These are phyloP conservation scores for Nysson spinosus DNA, from an alignment of 2,888 invertebrate genomes.

Conservation along the genomic window DNA sequence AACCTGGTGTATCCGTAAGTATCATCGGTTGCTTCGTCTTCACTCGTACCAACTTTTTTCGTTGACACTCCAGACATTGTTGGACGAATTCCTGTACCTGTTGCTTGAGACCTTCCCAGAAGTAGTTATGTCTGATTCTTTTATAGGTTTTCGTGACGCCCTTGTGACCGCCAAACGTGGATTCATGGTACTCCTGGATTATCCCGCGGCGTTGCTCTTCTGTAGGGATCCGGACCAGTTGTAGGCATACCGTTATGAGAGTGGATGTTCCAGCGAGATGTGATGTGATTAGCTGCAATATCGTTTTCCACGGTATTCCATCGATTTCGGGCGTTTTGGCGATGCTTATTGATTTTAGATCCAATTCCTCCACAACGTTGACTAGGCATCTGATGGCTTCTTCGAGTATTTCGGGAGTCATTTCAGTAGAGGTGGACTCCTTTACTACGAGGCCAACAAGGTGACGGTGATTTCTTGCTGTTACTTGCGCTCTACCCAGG, in stretches of 20 bases:
- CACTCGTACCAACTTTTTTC: background rate
- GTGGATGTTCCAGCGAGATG: background rate
- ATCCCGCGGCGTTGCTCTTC: background rate
- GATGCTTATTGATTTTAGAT: background rate
- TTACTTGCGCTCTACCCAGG: background rate
- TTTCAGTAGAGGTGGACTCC: background rate
- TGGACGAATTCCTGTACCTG: background rate
- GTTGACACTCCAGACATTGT: background rate
- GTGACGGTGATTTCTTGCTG: background rate
- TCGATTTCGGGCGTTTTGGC: too few relatives aligned
- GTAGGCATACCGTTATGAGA: background rate
- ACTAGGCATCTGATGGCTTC: background rate
- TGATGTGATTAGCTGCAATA: background rate
- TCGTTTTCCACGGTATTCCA: too few relatives aligned
- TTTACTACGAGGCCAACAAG: background rate
- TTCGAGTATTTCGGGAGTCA: background rate
- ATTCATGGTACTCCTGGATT: too few relatives aligned
- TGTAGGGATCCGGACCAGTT: background rate
- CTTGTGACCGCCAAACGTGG: too few relatives aligned
- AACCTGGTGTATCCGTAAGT: too few relatives aligned
- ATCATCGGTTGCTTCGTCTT: too few relatives aligned
- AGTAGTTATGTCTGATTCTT: too few relatives aligned
- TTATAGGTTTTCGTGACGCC: too few relatives aligned
- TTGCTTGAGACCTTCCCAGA: background rate
- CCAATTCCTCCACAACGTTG: background rate